Percentiles rank a stretch among this genome's conserved stretches.
phyloP scores from a whole-genome alignment of 2,113 vertebrate genomes.

The Gymnorhina tibicen region DNA sequence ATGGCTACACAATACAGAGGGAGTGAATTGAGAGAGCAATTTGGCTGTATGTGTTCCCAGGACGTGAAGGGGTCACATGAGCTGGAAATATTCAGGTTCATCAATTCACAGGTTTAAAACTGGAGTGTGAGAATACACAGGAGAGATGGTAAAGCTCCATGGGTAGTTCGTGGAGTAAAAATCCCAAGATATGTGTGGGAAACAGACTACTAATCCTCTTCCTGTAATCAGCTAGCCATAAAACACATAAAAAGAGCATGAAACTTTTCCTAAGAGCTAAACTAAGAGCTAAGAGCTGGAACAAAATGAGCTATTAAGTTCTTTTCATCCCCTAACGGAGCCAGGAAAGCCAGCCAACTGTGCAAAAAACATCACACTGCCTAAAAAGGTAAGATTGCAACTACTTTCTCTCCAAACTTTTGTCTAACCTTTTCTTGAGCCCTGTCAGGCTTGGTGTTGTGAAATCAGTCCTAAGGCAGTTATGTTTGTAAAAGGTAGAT shows the following conservation, averaged over 20 bases:
- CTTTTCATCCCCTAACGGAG: neutral
- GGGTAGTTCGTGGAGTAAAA: neutral
- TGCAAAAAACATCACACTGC: neutral
- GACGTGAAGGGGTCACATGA: neutral
- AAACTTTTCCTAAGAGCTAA: neutral
- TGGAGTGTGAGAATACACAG: neutral
- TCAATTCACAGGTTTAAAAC: neutral
- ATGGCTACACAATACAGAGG: neutral
- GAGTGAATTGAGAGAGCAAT: neutral
- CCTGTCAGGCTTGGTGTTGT: neutral
- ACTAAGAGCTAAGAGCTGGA: neutral
- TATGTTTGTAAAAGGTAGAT: neutral
- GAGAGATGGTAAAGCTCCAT: neutral
- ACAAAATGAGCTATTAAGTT: neutral
- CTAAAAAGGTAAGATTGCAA: neutral
- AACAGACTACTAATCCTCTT: neutral
- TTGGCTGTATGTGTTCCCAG: neutral
- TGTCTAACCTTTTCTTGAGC: neutral
- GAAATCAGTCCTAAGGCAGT: neutral
- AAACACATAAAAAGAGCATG: neutral
- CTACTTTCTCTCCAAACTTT: neutral
- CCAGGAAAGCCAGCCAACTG: neutral
- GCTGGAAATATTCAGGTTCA: neutral
- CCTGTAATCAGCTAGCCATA: neutral
- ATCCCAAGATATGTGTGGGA: neutral